Conservation (phyloP, 2,888 invertebrate genomes). For the Brachyptera risi region DNA sequence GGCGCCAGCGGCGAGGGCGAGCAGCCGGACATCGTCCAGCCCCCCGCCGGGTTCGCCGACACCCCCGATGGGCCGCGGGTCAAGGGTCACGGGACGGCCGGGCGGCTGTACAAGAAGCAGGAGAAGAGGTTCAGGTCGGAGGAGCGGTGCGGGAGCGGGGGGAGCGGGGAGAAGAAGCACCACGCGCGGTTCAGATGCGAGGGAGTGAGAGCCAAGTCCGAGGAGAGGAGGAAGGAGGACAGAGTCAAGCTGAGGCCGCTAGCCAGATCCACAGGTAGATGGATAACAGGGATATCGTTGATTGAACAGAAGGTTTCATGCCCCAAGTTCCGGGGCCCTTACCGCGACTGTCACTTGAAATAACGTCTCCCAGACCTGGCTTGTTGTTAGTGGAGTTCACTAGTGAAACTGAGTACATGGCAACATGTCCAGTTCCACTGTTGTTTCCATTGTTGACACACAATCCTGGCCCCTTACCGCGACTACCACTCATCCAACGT, state of each 20-base stretch:
- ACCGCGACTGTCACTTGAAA: too few species aligned
- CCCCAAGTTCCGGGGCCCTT: too few species aligned
- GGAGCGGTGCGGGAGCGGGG: slow-evolving; percentile 56
- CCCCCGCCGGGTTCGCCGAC: slow-evolving; percentile 85
- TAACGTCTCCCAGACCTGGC: too few species aligned
- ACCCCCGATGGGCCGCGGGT: slow-evolving; percentile 58
- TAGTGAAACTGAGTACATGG: too few species aligned
- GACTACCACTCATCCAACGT: too few species aligned
- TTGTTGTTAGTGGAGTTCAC: too few species aligned
- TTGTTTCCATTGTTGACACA: too few species aligned
- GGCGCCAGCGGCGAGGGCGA: not conserved
- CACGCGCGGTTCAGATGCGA: slow-evolving; percentile 65
- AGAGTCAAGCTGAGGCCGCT: slow-evolving; percentile 38
- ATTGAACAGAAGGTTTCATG: too few species aligned
- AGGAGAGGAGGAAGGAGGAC: slow-evolving; percentile 66
- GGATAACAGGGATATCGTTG: too few species aligned
- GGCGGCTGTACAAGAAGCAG: slow-evolving; percentile 66
- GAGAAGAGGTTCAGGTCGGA: slow-evolving; percentile 77
- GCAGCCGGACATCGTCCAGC: slow-evolving; percentile 69
- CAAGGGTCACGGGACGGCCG: slow-evolving; percentile 28
- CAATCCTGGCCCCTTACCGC: too few species aligned
- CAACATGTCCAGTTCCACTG: too few species aligned
- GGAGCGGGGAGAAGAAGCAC: slow-evolving; percentile 56
- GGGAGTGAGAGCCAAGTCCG: slow-evolving; percentile 71
- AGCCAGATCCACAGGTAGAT: slow-evolving; percentile 54